Base-by-base conservation (phyloP, 1,140 invertebrate species). In the Sminthurinus signatus region DNA sequence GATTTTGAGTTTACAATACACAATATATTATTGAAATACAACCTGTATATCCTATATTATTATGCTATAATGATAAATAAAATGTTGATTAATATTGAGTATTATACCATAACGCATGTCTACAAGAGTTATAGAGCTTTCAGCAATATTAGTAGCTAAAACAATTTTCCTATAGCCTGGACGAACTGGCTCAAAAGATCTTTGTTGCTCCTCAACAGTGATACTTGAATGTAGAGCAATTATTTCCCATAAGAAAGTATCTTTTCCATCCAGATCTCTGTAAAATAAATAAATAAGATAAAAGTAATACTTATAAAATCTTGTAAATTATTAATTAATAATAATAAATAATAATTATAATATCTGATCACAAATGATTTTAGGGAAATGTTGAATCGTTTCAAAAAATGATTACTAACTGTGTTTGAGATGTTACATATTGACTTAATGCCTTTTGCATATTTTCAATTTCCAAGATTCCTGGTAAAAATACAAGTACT, bases 81-180 rank as follows among this genome's bases (percentile, higher is more conserved):
- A n/a, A n/a, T 8, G 10, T 29, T 50, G 2, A 48, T 46, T 59
- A 48, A 31, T 15, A 23, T 32, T 12, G 3, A 31, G 25, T 62
- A 43, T 31, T 72, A 65, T 62, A 77, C 80, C 90, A 81, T 93
- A 97, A 75, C 85, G 87, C 29, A 96, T 85, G 78, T 97, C 91
- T 32, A 89, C 85, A 32, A 99, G 90, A 4, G 96, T 98, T 51
- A 99, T 89, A 28, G 93, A 95, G 75, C 91, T 96, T 78, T 99
- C 96, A 0, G 94, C 93, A 70, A 98, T 95, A 77, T 98, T 96
- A 4, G 96, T 98, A 0, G 93, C 83, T 1, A 99, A 78, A 74
- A 99, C 96, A 67, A 95, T 83, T 79, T 96, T 96, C 51, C 90
- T 79, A 32, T 79, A 75, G 1, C 82, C 81, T 0, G 69, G 48